These are phyloP conservation scores for Drosophila neotestacea DNA, from an alignment of 2,888 invertebrate species.

Conservation along the genomic window DNA sequence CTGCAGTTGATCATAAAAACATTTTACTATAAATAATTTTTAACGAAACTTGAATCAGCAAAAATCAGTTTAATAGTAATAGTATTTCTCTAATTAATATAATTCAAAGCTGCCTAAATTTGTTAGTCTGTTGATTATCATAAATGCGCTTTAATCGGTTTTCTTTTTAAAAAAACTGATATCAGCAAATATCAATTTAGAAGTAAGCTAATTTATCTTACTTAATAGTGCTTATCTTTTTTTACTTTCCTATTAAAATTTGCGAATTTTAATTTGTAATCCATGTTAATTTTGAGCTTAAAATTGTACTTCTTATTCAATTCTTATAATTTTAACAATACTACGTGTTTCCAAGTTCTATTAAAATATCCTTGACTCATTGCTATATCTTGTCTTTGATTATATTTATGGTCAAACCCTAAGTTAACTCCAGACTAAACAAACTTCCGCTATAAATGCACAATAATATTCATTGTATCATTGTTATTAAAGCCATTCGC, in stretches of 20 bases:
- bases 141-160: too few relatives aligned
- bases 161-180: too few relatives aligned
- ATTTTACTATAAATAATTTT: not conserved
- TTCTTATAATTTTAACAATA: not conserved
- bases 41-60: not conserved
- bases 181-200: too few relatives aligned
- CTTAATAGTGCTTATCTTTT: too few relatives aligned
- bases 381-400: not conserved
- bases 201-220: too few relatives aligned
- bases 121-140: too few relatives aligned
- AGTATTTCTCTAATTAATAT: too few relatives aligned
- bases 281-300: too few relatives aligned
- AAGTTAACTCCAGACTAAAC: slow-evolving; percentile 2
- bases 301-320: too few relatives aligned
- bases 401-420: slow-evolving; percentile 6
- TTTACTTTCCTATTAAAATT: too few relatives aligned
- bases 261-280: too few relatives aligned
- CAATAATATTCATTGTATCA: slow-evolving; percentile 25
- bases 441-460: slow-evolving; percentile 44
- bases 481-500: slow-evolving; percentile 3
- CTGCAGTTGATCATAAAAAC: slow-evolving; percentile 1
- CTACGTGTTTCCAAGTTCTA: not conserved
- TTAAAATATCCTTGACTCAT: slow-evolving; percentile 10
- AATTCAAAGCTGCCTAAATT: too few relatives aligned
- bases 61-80: not conserved